A percentile compares a stretch with the other conserved stretches of the same genome.
Evolutionary conservation across 2,113 vertebrate genomes (phyloP).

Genomic region (Calidris pygmaea): DNA sequence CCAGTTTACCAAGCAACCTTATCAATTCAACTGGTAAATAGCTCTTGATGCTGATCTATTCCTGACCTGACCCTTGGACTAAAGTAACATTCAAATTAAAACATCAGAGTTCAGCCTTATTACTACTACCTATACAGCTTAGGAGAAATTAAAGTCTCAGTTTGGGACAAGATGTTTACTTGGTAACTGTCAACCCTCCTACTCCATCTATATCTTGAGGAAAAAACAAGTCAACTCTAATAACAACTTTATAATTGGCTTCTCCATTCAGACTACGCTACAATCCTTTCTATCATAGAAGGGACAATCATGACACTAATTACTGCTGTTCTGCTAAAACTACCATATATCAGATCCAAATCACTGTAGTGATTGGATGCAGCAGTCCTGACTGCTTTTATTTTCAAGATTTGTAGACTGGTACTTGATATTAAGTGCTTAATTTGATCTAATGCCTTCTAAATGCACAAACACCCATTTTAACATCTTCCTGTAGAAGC

Average conservation of each 20-base stretch:
- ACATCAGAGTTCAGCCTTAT: neutral
- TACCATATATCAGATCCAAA: neutral
- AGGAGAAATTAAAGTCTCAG: neutral
- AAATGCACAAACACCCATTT: neutral
- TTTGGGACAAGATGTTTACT: neutral
- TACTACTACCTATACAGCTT: neutral
- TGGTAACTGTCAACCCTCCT: neutral
- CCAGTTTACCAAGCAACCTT: neutral
- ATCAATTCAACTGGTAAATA: neutral
- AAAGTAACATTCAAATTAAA: neutral
- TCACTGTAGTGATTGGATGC: neutral
- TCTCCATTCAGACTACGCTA: neutral
- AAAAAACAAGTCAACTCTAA: neutral
- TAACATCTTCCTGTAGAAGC: neutral
- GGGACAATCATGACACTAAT: neutral
- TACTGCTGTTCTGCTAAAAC: conserved; percentile 1
- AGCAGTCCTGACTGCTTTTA: neutral
- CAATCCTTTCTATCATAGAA: neutral
- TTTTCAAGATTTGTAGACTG: neutral
- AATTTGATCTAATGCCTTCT: conserved; percentile 6
- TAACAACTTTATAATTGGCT: neutral
- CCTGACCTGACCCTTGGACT: neutral
- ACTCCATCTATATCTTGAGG: neutral
- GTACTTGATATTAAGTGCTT: neutral
- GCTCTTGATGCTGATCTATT: neutral